Evolutionary conservation across 2,888 invertebrate genomes (phyloP).

Genomic region (Macropis europaea): DNA sequence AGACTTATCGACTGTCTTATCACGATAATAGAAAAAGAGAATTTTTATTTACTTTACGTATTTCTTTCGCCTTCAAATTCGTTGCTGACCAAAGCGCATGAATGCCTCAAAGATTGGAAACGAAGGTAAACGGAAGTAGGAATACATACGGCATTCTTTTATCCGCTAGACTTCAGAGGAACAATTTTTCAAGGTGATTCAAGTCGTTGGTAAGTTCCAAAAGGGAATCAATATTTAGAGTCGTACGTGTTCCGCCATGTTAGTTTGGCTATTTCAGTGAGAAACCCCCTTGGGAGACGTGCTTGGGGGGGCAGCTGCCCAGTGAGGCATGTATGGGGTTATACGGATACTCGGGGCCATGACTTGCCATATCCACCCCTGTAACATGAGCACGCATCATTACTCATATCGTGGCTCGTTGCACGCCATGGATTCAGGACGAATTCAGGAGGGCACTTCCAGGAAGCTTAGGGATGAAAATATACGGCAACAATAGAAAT

Average conservation of each 20-base stretch:
- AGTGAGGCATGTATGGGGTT: conserved; percentile 58
- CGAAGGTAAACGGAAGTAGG: too few relatives aligned
- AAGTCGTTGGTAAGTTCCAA: conserved; percentile 53
- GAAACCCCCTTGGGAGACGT: conserved; percentile 67
- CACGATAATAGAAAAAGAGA: neutral
- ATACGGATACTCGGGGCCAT: conserved; percentile 74
- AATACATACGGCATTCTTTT: neutral
- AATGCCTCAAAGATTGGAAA: neutral
- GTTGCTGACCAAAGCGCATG: neutral
- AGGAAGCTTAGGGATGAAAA: conserved; percentile 58
- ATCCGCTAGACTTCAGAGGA: neutral
- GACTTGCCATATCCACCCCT: conserved; percentile 77
- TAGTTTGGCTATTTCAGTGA: conserved; percentile 61
- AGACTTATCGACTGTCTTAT: conserved; percentile 7
- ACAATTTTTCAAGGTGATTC: conserved; percentile 35
- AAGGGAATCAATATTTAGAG: conserved; percentile 78
- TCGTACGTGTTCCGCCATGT: conserved; percentile 77
- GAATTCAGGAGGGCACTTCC: conserved; percentile 62
- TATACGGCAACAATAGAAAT: conserved; percentile 50
- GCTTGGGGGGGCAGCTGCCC: conserved; percentile 63
- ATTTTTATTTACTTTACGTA: too few relatives aligned
- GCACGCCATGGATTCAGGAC: conserved; percentile 71
- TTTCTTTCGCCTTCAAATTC: neutral
- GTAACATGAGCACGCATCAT: conserved; percentile 78
- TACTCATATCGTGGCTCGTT: conserved; percentile 79